These are phyloP conservation scores for Neofelis nebulosa DNA, from an alignment of 2,113 vertebrate species.

Conservation along the genomic window DNA sequence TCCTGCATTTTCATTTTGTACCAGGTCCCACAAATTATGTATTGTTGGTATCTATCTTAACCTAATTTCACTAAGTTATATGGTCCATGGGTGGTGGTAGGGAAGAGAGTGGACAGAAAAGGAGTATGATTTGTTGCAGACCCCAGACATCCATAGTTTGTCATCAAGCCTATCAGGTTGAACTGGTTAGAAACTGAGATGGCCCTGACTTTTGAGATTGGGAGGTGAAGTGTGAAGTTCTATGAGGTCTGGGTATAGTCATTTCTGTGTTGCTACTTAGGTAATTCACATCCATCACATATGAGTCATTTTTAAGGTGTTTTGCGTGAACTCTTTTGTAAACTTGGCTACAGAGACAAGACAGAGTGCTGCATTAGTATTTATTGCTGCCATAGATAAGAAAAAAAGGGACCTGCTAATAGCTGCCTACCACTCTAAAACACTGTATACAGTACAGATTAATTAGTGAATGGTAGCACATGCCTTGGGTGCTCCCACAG, in stretches of 20 bases:
- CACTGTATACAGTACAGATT: background rate
- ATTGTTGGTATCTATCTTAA: background rate
- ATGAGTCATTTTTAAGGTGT: background rate
- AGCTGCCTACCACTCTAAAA: background rate
- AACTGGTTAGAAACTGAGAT: background rate
- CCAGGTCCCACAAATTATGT: background rate
- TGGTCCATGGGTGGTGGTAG: background rate
- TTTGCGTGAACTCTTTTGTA: background rate
- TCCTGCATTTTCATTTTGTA: background rate
- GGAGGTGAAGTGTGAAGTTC: background rate
- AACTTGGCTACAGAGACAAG: background rate
- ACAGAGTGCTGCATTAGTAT: background rate
- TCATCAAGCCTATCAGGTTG: background rate
- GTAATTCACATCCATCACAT: background rate
- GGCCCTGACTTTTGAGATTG: background rate
- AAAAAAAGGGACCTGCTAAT: background rate
- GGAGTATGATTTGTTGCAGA: background rate
- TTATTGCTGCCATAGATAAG: conserved; percentile 27
- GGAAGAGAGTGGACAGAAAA: background rate
- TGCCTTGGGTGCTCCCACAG: background rate
- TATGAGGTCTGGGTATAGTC: background rate
- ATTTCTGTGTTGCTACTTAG: conserved; percentile 2
- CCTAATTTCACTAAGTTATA: background rate
- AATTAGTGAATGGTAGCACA: background rate
- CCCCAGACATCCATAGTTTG: background rate